These are phyloP conservation scores for Paramormyrops kingsleyae DNA, from an alignment of 2,113 vertebrate genomes.

Conservation along the genomic window DNA sequence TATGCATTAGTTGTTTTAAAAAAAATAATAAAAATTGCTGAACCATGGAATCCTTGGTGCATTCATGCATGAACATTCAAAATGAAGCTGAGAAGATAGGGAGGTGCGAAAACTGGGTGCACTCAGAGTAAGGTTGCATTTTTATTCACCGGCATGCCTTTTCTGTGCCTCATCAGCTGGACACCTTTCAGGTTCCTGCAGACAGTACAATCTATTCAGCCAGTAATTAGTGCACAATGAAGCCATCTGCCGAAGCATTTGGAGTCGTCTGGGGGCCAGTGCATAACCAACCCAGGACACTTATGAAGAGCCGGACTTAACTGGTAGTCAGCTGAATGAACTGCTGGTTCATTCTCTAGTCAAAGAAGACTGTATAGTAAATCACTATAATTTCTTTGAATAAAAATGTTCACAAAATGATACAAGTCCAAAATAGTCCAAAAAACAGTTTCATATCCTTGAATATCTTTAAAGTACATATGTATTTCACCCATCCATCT, in stretches of 20 bases:
- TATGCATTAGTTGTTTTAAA: not conserved
- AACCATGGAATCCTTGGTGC: not conserved
- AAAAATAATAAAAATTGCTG: not conserved
- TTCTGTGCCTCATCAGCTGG: not conserved
- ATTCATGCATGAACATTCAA: not conserved
- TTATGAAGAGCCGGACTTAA: not conserved
- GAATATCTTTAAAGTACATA: not conserved
- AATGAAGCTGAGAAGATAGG: not conserved
- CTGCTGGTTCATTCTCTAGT: not conserved
- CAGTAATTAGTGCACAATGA: slow-evolving; percentile 11
- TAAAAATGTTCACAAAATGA: not conserved
- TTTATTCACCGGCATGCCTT: not conserved
- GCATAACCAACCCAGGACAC: not conserved
- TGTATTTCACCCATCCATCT: not conserved
- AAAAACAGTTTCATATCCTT: not conserved
- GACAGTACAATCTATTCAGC: not conserved
- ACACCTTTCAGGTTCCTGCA: not conserved
- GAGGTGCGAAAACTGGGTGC: not conserved
- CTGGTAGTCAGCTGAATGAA: not conserved
- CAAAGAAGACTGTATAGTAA: not conserved
- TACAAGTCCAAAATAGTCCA: not conserved
- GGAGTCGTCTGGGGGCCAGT: not conserved
- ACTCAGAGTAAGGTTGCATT: not conserved
- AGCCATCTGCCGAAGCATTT: slow-evolving; percentile 6
- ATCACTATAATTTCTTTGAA: not conserved